Percentiles rank a stretch among this genome's conserved stretches.
Conservation (phyloP, 2,113 vertebrate species). For the Heterotilapia buettikoferi region DNA sequence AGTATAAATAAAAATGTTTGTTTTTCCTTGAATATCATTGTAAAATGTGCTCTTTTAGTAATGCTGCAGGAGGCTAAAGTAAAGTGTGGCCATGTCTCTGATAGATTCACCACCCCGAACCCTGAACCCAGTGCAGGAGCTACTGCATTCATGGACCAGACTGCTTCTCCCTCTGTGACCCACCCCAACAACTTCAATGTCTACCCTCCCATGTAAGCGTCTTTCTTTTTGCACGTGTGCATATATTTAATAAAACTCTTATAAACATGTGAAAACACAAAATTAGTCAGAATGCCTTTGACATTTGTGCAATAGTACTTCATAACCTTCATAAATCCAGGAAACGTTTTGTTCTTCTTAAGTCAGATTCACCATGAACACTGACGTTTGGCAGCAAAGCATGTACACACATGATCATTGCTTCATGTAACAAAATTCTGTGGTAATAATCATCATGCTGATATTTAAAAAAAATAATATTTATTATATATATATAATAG, state of each 20-base stretch:
- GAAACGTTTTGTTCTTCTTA: not conserved
- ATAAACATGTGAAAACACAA: not conserved
- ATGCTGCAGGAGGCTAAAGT: not conserved
- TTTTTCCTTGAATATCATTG: not conserved
- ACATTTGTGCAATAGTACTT: not conserved
- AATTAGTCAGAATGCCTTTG: not conserved
- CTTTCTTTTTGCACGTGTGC: not conserved
- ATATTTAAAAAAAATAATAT: not conserved
- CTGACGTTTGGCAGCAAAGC: not conserved
- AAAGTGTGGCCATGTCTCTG: not conserved
- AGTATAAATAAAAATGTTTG: not conserved
- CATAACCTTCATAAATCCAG: not conserved
- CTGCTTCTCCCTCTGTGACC: constrained; percentile 78
- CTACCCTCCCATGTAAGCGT: constrained; percentile 82
- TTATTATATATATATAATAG: not conserved
- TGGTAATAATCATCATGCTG: not conserved
- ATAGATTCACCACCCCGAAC: constrained; percentile 81
- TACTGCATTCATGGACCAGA: constrained; percentile 88
- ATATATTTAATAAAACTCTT: not conserved
- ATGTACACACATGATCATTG: not conserved
- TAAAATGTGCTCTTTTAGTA: not conserved
- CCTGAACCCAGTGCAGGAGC: constrained; percentile 75
- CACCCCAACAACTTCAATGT: constrained; percentile 78
- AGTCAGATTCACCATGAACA: not conserved
- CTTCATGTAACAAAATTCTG: not conserved